A percentile compares a stretch with the other conserved stretches of the same genome.
Conservation (phyloP, 2,888 invertebrate genomes). For the Drosophila pseudotalamancana region DNA sequence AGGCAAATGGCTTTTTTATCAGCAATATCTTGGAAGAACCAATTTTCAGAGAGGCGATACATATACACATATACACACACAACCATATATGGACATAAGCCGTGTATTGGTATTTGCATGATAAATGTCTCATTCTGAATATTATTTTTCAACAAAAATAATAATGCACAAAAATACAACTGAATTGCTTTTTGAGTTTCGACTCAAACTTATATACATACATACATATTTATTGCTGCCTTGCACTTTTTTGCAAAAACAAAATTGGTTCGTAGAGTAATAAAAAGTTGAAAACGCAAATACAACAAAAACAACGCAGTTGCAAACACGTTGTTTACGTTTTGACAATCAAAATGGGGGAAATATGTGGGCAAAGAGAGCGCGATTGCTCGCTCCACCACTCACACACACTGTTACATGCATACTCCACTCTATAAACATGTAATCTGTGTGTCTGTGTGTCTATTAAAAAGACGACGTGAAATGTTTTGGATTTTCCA, state of each 20-base stretch:
- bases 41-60: conserved; percentile 27
- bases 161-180: conserved; percentile 6
- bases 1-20: conserved; percentile 54
- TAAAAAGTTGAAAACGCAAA: conserved; percentile 18
- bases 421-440: conserved; percentile 2
- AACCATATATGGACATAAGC: not conserved
- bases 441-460: not conserved
- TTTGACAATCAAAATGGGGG: conserved; percentile 59
- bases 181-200: conserved; percentile 18
- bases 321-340: conserved; percentile 72
- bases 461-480: not conserved
- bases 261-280: conserved; percentile 10
- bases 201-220: conserved; percentile 18
- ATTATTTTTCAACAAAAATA: conserved; percentile 9
- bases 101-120: conserved; percentile 16
- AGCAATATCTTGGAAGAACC: conserved; percentile 65
- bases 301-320: conserved; percentile 19
- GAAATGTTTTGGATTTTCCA: conserved; percentile 48
- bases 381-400: conserved; percentile 2
- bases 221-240: conserved; percentile 25
- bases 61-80: not conserved
- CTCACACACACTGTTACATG: conserved; percentile 13
- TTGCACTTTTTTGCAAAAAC: conserved; percentile 23
- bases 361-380: conserved; percentile 31
- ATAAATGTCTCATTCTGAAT: conserved; percentile 9